A percentile compares a stretch with the other conserved stretches of the same genome.
Conservation (phyloP, 2,113 vertebrate species). For the Misgurnus anguillicaudatus region DNA sequence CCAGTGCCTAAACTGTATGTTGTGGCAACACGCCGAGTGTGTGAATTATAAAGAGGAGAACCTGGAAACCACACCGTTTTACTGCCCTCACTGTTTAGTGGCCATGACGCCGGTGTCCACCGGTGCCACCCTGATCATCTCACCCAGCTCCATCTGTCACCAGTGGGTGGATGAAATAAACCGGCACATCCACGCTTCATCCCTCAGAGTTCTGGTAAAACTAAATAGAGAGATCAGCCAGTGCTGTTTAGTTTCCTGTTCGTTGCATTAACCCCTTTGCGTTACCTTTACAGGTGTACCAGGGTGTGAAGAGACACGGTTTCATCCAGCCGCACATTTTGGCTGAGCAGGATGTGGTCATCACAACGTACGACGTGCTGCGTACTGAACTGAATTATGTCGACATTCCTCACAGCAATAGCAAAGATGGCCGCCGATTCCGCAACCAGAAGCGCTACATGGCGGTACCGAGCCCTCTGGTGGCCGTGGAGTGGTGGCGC, state of each 20-base stretch:
- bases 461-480: slow-evolving; percentile 96
- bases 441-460: slow-evolving; percentile 97
- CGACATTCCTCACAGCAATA: slow-evolving; percentile 96
- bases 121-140: slow-evolving; percentile 95
- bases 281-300: slow-evolving; percentile 81
- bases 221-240: neutral
- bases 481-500: slow-evolving; percentile 98
- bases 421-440: slow-evolving; percentile 91
- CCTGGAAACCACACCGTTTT: slow-evolving; percentile 87
- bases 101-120: slow-evolving; percentile 94
- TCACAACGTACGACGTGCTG: slow-evolving; percentile 96
- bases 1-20: slow-evolving; percentile 92
- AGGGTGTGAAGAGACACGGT: slow-evolving; percentile 96
- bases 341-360: slow-evolving; percentile 96
- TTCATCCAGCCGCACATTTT: slow-evolving; percentile 94
- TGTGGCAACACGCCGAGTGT: slow-evolving; percentile 96
- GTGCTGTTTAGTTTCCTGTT: neutral
- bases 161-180: slow-evolving; percentile 99
- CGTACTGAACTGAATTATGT: slow-evolving; percentile 95
- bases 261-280: neutral
- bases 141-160: slow-evolving; percentile 96
- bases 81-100: slow-evolving; percentile 96
- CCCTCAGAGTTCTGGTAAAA: slow-evolving; percentile 89
- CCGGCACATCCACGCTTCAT: slow-evolving; percentile 88
- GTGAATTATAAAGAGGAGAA: slow-evolving; percentile 95